Evolutionary conservation across 2,113 vertebrate genomes (phyloP).

Genomic region (Xiphorhynchus elegans): DNA sequence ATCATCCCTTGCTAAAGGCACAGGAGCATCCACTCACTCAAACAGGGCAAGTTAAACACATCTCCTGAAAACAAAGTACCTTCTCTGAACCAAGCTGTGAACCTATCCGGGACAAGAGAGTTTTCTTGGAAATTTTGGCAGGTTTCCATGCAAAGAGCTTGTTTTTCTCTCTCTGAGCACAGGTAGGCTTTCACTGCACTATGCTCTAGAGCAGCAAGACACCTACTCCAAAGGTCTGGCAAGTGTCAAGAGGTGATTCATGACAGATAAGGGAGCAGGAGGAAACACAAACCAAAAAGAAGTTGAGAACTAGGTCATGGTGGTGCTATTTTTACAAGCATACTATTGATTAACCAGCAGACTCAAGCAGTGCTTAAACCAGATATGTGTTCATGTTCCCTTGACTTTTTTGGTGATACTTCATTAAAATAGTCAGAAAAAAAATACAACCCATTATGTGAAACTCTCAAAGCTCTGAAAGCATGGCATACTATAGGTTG

Average conservation of each 20-base stretch:
- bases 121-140: neutral
- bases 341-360: neutral
- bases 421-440: neutral
- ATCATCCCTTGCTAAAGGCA: neutral
- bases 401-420: neutral
- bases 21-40: neutral
- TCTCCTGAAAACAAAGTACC: neutral
- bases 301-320: neutral
- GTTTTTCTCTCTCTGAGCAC: neutral
- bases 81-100: neutral
- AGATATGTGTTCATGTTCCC: neutral
- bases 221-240: neutral
- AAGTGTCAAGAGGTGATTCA: neutral
- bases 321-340: neutral
- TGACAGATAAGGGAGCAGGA: neutral
- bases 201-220: neutral
- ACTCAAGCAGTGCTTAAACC: neutral
- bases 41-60: rapidly evolving
- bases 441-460: neutral
- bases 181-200: neutral
- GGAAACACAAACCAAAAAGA: neutral
- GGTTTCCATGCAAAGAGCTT: neutral
- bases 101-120: neutral
- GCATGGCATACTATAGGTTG: neutral
- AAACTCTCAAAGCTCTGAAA: neutral